phyloP scores from a whole-genome alignment of 2,797 vertebrate species.

The Tenualosa thibaudeaui region DNA sequence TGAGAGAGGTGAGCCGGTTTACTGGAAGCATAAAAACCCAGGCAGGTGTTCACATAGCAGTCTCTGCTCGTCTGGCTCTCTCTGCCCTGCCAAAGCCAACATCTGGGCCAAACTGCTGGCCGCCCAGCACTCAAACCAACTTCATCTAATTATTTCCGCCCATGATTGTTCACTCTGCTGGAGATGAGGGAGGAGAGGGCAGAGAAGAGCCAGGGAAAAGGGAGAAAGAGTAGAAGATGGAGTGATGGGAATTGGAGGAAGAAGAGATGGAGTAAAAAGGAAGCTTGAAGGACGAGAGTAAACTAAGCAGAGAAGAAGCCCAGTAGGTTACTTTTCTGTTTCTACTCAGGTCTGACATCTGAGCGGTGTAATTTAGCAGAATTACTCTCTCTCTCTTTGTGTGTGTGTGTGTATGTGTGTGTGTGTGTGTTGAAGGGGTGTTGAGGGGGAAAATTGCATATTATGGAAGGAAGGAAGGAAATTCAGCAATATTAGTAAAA shows the following conservation, averaged over 20 bases:
- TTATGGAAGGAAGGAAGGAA: no score
- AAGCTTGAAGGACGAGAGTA: background rate
- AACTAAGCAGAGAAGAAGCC: background rate
- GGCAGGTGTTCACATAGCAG: conserved; percentile 61
- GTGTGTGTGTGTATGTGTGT: conserved; percentile 8
- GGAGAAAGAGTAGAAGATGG: background rate
- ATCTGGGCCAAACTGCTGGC: conserved; percentile 56
- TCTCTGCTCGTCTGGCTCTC: conserved; percentile 56
- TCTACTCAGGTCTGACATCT: background rate
- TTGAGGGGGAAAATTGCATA: no score
- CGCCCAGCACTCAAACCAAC: conserved; percentile 38
- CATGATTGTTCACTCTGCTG: conserved; percentile 31
- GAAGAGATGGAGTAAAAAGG: background rate
- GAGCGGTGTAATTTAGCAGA: background rate
- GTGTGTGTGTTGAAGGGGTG: background rate
- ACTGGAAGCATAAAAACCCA: conserved; percentile 69
- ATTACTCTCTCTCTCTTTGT: background rate
- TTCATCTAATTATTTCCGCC: conserved; percentile 62
- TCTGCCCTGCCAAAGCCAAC: conserved; percentile 72
- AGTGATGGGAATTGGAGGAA: background rate
- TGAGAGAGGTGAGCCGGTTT: conserved; percentile 60
- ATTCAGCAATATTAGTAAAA: no score
- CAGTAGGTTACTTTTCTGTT: background rate
- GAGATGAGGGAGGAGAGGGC: background rate
- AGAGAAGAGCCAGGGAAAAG: background rate